Base-by-base conservation (phyloP, 2,797 vertebrate species). In the Cyclopterus lumpus region DNA sequence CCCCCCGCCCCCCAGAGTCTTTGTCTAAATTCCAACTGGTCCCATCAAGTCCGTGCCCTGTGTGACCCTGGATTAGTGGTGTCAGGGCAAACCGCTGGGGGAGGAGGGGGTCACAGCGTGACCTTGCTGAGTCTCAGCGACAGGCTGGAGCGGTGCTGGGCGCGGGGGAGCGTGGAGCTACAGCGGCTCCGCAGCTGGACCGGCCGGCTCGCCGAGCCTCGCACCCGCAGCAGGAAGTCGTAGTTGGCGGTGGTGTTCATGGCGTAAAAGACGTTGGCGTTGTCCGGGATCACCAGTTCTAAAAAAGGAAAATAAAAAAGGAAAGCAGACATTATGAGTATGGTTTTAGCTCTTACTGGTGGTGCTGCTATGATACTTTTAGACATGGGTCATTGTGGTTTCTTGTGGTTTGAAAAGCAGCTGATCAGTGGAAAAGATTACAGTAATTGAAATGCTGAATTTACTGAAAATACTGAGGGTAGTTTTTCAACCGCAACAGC, bases 201-300 rank as follows among this genome's bases (percentile, higher is more conserved):
- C 0, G 93, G 89, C 8, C 90, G 89, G 0, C 91, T 86, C 0
- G 86, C 80, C 0, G 94, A 82, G 64, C 93, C 93, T 34, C 96
- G 96, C 72, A 93, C 93, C 2, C 97, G 94, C 86, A 99, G 92
- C 87, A 99, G 93, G 91, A 99, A 99, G 89, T 99, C 92, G 0
- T 96, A 99, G 91, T 97, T 97, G 1, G 93, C 96, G 0, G 96
- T 95, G 82, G 96, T 97, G 93, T 97, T 98, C 97, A 99, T 99
- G 91, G 96, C 97, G 0, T 98, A 99, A 74, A 98, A 99, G 53
- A 99, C 97, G 0, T 99, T 99, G 65, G 96, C 97, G 0, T 96
- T 96, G 65, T 95, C 94, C 0, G 97, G 97, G 75, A 99, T 96
- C 84, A 97, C 94, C 48, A 99, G 93, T 84, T 98, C 97, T 99